Evolutionary conservation across 2,797 vertebrate species (phyloP).

Genomic region (Girardinus metallicus): DNA sequence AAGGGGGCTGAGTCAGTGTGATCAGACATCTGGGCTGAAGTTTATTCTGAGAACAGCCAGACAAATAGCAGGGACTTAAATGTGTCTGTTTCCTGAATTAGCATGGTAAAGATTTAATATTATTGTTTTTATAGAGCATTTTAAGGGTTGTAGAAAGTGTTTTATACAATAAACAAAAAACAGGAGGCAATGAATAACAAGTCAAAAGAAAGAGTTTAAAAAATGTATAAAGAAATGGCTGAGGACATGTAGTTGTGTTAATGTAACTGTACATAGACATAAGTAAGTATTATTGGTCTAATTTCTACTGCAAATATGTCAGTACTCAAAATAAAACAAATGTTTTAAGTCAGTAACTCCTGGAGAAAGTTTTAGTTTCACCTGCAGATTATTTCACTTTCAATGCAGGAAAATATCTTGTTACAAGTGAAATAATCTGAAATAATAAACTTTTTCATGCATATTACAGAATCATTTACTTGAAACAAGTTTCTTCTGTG

Average conservation of each 20-base stretch:
- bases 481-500: too few species aligned
- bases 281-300: neutral
- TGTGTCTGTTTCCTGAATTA: neutral
- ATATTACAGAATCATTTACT: too few species aligned
- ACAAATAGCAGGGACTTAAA: neutral
- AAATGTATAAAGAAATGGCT: neutral
- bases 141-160: neutral
- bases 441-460: too few species aligned
- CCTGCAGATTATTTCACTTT: too few species aligned
- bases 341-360: too few species aligned
- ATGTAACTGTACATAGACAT: neutral
- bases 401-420: too few species aligned
- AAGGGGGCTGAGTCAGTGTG: conserved; percentile 13
- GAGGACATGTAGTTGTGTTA: neutral
- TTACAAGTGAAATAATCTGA: too few species aligned
- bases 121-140: neutral
- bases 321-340: too few species aligned
- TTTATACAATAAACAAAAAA: neutral
- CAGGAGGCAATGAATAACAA: neutral
- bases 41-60: conserved; percentile 1
- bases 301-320: too few species aligned
- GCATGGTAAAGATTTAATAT: neutral
- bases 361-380: too few species aligned
- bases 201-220: neutral
- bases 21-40: conserved; percentile 5